Evolutionary conservation across 2,888 invertebrate genomes (phyloP).

Genomic region (Oscheius myriophilus): DNA sequence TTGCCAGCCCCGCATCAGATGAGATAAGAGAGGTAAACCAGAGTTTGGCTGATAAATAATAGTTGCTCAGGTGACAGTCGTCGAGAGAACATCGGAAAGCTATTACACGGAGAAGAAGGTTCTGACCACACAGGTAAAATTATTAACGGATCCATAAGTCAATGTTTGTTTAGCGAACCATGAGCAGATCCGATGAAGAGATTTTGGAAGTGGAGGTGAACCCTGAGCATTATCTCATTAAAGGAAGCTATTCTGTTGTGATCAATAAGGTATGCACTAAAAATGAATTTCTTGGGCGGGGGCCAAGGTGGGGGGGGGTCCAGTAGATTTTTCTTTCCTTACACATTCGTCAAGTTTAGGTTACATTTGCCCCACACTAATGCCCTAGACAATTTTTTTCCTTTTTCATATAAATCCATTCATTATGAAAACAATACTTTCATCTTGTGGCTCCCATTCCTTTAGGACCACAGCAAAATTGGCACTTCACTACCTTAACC

Average conservation of each 20-base stretch:
- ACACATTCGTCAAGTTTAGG: no score
- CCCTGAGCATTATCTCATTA: slow-evolving; percentile 40
- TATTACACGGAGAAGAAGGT: background rate
- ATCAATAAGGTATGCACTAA: slow-evolving; percentile 37
- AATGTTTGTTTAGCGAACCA: slow-evolving; percentile 10
- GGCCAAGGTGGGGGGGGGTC: no score
- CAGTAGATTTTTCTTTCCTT: no score
- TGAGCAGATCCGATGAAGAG: slow-evolving; percentile 21
- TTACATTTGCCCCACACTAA: no score
- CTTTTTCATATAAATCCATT: background rate
- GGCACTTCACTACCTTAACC: no score
- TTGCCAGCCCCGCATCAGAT: slow-evolving; percentile 5
- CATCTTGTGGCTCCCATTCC: no score
- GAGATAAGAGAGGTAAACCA: background rate
- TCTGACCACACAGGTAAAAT: background rate
- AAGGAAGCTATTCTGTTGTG: slow-evolving; percentile 43
- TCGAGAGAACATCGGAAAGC: background rate
- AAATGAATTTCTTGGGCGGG: no score
- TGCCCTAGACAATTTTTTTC: background rate
- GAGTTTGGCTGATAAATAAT: background rate
- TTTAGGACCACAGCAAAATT: no score
- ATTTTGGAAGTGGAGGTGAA: slow-evolving; percentile 33
- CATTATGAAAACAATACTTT: no score
- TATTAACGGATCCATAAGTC: no score
- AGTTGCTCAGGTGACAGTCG: background rate